Evolutionary conservation across 2,797 vertebrate genomes (phyloP), one percentile per base, ranked within the genome.

Genomic region (Mus spretus): DNA sequence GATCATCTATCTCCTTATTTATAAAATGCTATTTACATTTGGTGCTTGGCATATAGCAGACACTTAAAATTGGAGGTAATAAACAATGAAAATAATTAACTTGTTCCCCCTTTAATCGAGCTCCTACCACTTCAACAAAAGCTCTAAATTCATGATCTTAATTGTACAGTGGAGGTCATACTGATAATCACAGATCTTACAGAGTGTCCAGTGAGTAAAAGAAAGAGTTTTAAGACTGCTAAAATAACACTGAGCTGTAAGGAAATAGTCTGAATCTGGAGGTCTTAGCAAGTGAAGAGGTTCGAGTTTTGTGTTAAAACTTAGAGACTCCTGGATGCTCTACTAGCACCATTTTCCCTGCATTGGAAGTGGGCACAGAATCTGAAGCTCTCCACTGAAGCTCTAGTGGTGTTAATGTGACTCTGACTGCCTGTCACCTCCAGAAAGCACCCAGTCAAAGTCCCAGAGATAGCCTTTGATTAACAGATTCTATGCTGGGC

Each of bases 111-210:
- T 89, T 65, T 79, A 67, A 40, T 57, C 26, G 28, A 50, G 44
- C 67, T 20, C 22, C 44, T 40, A 53, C 19, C 20, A 82, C 31
- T 83, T 65, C 61, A 74, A 65, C 72, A 80, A 94, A 63, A 93
- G 26, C 40, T 88, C 84, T 82, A 92, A 85, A 83, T 84, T 37
- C 12, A 83, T 90, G 85, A 85, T 47, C n/a, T 79, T 85, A 79
- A 28, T 89, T 72, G 74, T 37, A 20, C 63, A 61, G 50, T 89
- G n/a, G 55, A 94, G 19, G 37, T 83, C 74, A 89, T 37, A 28
- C 19, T 92, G 17, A 20, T 79, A 19, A 37, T 65, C 34, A 91
- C 15, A 95, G 22, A 74, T 13, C 53, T 50, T 72, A 37, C 0
- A 90, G 53, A 44, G 37, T 93, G 24, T 67, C 84, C 85, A 8